phyloP scores from a whole-genome alignment of 1,140 invertebrate species.

The Bombus sylvicola region DNA sequence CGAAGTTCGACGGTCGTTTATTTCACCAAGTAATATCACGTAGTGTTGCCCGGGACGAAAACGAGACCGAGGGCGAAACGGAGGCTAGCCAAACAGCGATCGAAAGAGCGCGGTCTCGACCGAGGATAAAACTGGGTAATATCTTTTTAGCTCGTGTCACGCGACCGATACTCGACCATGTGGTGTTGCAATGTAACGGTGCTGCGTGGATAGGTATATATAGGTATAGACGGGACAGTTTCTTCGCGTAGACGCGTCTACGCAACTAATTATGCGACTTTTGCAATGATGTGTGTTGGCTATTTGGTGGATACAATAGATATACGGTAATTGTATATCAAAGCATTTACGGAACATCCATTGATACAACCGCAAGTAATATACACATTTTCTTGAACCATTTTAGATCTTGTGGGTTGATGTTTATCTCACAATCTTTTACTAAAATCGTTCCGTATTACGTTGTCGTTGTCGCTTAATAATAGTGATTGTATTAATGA shows the following conservation, averaged over 20 bases:
- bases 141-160: conserved; percentile 39
- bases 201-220: conserved; percentile 24
- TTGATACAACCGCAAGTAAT: neutral
- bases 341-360: neutral
- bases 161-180: conserved; percentile 39
- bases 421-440: neutral
- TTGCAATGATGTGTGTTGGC: neutral
- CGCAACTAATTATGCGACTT: neutral
- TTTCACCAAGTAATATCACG: neutral
- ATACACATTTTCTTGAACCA: neutral
- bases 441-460: neutral
- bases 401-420: neutral
- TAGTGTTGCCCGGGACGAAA: neutral
- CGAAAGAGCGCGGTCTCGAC: conserved; percentile 14
- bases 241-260: neutral
- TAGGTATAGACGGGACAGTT: neutral
- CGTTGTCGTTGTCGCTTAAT: neutral
- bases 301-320: too few species aligned
- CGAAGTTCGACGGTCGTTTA: neutral
- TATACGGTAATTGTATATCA: neutral
- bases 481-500: neutral
- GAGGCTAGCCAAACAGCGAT: neutral
- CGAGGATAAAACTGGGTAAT: conserved; percentile 34
- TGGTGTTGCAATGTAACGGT: conserved; percentile 44
- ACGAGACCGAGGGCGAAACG: neutral